Evolutionary conservation across 1,140 invertebrate genomes (phyloP).

Genomic region (Thaumetopoea pityocampa): DNA sequence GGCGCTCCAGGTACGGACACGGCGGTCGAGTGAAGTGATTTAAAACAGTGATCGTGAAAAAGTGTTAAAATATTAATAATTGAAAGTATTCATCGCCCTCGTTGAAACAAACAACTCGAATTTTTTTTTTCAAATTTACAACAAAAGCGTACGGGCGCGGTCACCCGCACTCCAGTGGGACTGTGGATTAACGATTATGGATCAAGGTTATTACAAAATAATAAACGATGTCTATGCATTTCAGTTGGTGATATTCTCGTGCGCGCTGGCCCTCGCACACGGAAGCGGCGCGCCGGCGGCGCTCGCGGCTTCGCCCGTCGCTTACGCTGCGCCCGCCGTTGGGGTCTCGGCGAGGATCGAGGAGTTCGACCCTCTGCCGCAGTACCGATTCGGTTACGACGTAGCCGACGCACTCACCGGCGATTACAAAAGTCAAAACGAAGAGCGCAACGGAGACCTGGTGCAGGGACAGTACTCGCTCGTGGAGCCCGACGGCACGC

Average conservation of each 20-base stretch:
- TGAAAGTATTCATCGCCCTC: no score
- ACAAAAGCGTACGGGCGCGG: no score
- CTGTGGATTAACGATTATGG: no score
- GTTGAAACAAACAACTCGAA: no score
- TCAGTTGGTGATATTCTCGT: conserved; percentile 52
- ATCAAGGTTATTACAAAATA: no score
- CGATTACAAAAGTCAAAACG: conserved; percentile 69
- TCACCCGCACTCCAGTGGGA: no score
- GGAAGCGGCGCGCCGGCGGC: conserved; percentile 37
- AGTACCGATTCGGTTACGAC: conserved; percentile 82
- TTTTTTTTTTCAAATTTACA: no score
- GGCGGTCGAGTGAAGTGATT: conserved; percentile 49
- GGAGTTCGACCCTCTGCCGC: conserved; percentile 78
- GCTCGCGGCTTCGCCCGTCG: conserved; percentile 45
- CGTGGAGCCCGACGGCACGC: conserved; percentile 80
- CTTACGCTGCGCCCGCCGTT: conserved; percentile 53
- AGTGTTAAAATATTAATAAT: no score
- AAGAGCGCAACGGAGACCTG: conserved; percentile 76
- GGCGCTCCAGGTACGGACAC: conserved; percentile 61
- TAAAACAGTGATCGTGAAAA: conserved; percentile 40
- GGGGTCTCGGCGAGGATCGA: conserved; percentile 54
- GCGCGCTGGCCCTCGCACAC: conserved; percentile 45
- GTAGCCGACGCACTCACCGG: conserved; percentile 78
- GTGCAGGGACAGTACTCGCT: conserved; percentile 80
- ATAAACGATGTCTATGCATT: no score